phyloP scores from a whole-genome alignment of 2,113 vertebrate genomes.

The Jacana jacana region DNA sequence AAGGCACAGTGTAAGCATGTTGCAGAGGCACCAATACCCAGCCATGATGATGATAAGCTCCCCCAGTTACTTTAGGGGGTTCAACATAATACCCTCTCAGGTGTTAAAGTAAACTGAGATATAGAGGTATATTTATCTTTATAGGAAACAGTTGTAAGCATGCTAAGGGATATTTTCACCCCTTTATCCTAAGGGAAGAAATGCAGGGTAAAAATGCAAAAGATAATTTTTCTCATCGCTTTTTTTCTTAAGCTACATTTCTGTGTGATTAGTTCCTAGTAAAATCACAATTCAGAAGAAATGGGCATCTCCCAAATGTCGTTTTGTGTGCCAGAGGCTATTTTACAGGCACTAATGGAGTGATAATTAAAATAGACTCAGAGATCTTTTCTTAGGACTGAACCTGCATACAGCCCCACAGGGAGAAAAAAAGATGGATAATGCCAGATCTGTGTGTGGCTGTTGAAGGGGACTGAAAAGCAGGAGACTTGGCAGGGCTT shows the following conservation, averaged over 20 bases:
- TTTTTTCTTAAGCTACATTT: not conserved
- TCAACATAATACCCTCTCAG: not conserved
- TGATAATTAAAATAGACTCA: not conserved
- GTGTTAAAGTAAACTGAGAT: not conserved
- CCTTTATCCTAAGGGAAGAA: not conserved
- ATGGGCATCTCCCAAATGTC: not conserved
- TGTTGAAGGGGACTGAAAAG: not conserved
- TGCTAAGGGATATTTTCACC: not conserved
- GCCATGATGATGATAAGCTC: not conserved
- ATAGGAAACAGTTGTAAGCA: not conserved
- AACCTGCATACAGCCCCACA: not conserved
- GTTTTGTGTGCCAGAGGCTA: not conserved
- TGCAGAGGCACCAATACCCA: not conserved
- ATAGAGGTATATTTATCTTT: not conserved
- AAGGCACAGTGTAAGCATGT: not conserved
- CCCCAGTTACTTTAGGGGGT: not conserved
- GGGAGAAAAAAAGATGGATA: not conserved
- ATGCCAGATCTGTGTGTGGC: not conserved
- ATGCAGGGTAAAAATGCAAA: not conserved
- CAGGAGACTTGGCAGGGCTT: not conserved
- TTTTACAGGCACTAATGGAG: not conserved
- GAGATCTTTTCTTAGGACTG: not conserved
- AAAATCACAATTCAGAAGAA: slow-evolving; percentile 23
- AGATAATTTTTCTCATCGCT: not conserved
- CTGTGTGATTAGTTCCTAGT: not conserved